Evolutionary conservation across 2,888 invertebrate species (phyloP).

Genomic region (Melipona beecheii): DNA sequence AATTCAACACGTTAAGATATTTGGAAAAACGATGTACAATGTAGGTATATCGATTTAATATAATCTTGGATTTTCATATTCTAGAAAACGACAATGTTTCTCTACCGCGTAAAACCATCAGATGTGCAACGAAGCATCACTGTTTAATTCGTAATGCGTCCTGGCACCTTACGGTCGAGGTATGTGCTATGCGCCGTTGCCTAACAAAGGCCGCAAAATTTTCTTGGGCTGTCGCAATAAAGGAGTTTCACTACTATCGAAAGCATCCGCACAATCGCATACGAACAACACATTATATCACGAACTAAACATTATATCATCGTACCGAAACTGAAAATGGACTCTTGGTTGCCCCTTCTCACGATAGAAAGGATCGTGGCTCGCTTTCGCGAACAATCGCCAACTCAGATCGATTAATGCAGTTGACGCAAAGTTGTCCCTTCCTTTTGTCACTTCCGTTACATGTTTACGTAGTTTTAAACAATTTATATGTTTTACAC

Average conservation of each 20-base stretch:
- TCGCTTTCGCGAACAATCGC: constrained; percentile 41
- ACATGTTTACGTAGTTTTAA: background rate
- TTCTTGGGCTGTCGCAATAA: constrained; percentile 76
- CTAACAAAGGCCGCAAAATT: constrained; percentile 73
- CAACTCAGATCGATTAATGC: constrained; percentile 16
- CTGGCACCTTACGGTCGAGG: constrained; percentile 26
- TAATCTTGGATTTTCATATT: background rate
- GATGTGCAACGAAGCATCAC: background rate
- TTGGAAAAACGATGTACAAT: too few relatives aligned
- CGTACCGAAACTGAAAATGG: constrained; percentile 42
- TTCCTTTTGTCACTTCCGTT: background rate
- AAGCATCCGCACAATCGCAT: constrained; percentile 70
- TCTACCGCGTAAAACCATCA: background rate
- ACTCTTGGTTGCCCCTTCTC: background rate
- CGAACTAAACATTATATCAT: constrained; percentile 70
- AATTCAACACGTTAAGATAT: background rate
- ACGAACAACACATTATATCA: constrained; percentile 39
- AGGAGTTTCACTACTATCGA: constrained; percentile 74
- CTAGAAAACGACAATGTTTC: background rate
- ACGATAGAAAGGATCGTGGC: constrained; percentile 33
- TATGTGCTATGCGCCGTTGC: constrained; percentile 61
- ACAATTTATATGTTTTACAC: background rate
- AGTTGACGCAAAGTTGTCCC: background rate
- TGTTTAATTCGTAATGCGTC: constrained; percentile 64
- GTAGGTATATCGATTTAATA: too few relatives aligned